Conservation (phyloP, 2,113 vertebrate species). For the Ammospiza caudacuta region DNA sequence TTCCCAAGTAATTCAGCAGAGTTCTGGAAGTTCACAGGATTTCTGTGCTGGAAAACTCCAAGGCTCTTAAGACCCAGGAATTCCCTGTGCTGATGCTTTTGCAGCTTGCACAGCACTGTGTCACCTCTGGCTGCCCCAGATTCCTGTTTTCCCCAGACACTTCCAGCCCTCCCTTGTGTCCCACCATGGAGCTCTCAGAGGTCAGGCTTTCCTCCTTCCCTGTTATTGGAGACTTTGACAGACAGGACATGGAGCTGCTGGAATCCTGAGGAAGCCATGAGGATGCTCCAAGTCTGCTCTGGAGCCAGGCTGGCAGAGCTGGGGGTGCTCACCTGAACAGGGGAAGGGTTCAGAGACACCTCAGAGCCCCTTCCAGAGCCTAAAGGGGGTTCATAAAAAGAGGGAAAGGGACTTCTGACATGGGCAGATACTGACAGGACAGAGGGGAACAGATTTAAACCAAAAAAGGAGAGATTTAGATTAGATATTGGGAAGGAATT, state of each 20-base stretch:
- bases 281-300: neutral
- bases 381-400: neutral
- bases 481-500: neutral
- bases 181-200: neutral
- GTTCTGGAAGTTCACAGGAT: neutral
- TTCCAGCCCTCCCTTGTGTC: neutral
- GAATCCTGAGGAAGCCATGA: neutral
- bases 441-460: neutral
- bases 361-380: neutral
- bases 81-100: neutral
- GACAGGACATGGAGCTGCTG: neutral
- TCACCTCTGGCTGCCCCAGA: neutral
- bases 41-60: neutral
- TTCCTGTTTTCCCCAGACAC: neutral
- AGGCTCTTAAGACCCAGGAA: neutral
- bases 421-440: neutral
- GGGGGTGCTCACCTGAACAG: neutral
- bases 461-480: too few relatives aligned
- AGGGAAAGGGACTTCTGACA: neutral
- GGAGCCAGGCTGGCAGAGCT: neutral
- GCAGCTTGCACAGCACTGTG: too few relatives aligned
- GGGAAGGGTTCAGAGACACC: neutral
- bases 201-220: neutral
- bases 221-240: accelerated
- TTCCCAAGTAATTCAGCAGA: neutral